Base-by-base conservation (phyloP, 2,113 vertebrate genomes). In the Urocolius indicus region DNA sequence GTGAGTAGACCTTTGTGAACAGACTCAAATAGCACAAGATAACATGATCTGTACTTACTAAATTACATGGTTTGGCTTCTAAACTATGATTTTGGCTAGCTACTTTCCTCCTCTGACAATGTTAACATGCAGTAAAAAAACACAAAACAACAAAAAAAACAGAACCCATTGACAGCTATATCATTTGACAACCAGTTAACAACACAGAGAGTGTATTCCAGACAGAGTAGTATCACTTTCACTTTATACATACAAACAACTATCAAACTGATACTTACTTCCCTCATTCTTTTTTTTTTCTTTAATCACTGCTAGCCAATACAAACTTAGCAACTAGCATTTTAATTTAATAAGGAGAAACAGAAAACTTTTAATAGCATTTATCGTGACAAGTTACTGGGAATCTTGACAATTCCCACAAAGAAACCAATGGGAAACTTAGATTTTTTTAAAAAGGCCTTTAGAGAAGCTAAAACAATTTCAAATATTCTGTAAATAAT, bases 281-380 rank as follows among this genome's bases (percentile, higher is more conserved):
- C 29, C 38, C 38, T 63, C 0, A 6, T 71, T 90, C 78, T 87
- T 34, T 52, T 54, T 34, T 52, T 74, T 81, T 23, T 0, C 34
- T 68, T 63, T 68, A 72, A 84, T 74, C 18, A 43, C 29, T 67
- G 38, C 23, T 91, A 79, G 93, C 54, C 75, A 88, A 92, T 65
- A 93, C 32, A 82, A 95, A 49, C 73, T 72, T 65, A 91, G 51
- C 20, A 79, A 72, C n/a, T 72, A 82, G 58, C 81, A 90, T 83
- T 89, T 75, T 77, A 87, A 91, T 78, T 91, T 95, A 96, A 97
- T n/a, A 92, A 77, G 54, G 45, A 90, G 80, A 95, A 96, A 96
- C 71, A 84, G 88, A 94, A 91, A 97, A 90, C 57, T 89, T 94
- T 91, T 71, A 90, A 95, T 43, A 94, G 80, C 78, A 93, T 96